Base-by-base conservation (phyloP, 2,888 invertebrate genomes). In the Chymomyza fuscimana region DNA sequence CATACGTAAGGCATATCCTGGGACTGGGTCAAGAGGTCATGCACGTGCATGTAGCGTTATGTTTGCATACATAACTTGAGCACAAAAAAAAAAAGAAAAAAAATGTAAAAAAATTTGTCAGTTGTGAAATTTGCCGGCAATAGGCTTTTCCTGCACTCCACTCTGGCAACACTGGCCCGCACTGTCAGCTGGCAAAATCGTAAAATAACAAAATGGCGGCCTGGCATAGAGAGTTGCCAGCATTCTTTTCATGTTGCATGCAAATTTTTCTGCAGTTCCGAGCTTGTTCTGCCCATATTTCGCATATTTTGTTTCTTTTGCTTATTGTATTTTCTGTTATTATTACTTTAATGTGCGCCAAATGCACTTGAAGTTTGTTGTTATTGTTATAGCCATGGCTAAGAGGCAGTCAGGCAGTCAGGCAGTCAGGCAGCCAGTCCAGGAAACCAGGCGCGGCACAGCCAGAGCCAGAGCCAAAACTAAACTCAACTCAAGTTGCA, bases 11-110 rank as follows among this genome's bases (percentile, higher is more conserved):
- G 59, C 60, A 29, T 59, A 40, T 52, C 68, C 58, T 56, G 64
- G 72, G 75, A 86, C 74, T 84, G 71, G 87, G 87, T 87, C 83
- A 87, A 86, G 87, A 77, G 83, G 83, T 87, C 81, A 73, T 72
- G 65, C 76, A 74, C 81, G 70, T 73, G 77, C 77, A 58, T 69
- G 40, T 61, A 51, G 22, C 60, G 56, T 29, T 63, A 70, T 67
- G 64, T 66, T 59, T 63, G 69, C 58, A 58, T 25, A 58, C 58
- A 58, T 58, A 22, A 58, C 25, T 58, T 54, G 54, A 5, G 7
- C 22, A 36, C 4, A 36, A 36, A 36, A 36, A 36, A 36, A 46
- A 46, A 32, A 5, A 32, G 9, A 0, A 1, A 4, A 4, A n/a
- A n/a, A 15, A 51, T 5, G 5, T 0, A 51, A 15, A 69, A 36